phyloP scores from a whole-genome alignment of 2,888 invertebrate species.

The Gastracanthus pulcherrimus region DNA sequence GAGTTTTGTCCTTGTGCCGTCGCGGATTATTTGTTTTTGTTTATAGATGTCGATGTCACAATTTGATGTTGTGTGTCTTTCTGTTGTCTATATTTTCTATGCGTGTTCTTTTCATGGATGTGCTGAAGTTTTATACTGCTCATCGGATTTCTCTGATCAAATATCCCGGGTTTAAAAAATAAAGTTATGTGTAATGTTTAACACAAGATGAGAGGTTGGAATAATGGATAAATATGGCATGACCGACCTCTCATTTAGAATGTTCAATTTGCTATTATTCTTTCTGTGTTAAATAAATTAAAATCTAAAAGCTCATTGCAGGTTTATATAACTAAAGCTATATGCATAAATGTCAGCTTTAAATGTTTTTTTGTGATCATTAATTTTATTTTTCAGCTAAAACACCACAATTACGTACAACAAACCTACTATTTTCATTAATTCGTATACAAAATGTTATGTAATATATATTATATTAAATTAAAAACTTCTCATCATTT shows the following conservation, averaged over 20 bases:
- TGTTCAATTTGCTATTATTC: not conserved
- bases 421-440: not conserved
- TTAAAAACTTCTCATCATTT: not conserved
- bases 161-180: slow-evolving; percentile 23
- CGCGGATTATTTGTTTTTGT: not conserved
- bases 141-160: not conserved
- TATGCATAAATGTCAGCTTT: not conserved
- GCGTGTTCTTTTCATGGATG: not conserved
- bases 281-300: not conserved
- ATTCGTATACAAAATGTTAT: too few species aligned
- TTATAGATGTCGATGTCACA: slow-evolving; percentile 13
- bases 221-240: not conserved
- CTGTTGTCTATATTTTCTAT: not conserved
- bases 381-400: slow-evolving; percentile 3
- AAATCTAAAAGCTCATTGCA: not conserved
- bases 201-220: not conserved
- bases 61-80: slow-evolving; percentile 21
- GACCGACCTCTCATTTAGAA: not conserved
- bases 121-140: not conserved
- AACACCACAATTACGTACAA: slow-evolving; percentile 11
- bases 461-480: not conserved
- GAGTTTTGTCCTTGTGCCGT: too few species aligned
- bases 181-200: not conserved
- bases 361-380: slow-evolving; percentile 8
- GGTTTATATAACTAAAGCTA: not conserved